These are phyloP conservation scores for Anguilla anguilla DNA, from an alignment of 2,797 vertebrate genomes.

Conservation along the genomic window DNA sequence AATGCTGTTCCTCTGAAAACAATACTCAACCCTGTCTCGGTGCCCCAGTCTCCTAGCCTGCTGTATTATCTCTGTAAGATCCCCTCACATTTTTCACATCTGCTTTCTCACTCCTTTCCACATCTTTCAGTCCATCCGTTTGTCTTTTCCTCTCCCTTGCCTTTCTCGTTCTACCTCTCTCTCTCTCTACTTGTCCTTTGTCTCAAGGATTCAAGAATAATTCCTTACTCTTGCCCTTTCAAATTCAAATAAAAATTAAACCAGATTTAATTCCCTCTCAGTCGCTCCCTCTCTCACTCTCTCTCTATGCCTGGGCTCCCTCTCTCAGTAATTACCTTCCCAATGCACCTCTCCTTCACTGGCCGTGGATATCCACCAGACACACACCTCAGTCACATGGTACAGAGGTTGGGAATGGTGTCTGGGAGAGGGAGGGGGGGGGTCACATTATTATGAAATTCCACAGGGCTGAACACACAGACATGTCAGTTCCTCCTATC, in stretches of 20 bases:
- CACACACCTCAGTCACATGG: background rate
- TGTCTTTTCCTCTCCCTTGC: background rate
- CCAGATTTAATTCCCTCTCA: background rate
- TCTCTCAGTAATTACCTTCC: background rate
- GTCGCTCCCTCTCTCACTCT: background rate
- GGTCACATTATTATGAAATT: too few species aligned
- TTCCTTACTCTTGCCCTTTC: background rate
- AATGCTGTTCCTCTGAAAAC: background rate
- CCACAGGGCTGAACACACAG: too few species aligned
- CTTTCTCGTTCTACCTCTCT: background rate
- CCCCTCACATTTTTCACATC: background rate
- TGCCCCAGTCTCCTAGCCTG: background rate
- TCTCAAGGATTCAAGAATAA: background rate
- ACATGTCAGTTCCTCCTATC: too few species aligned
- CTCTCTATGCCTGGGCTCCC: background rate
- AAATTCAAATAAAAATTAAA: background rate
- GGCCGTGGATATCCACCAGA: too few species aligned
- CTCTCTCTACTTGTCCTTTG: background rate
- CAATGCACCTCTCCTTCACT: background rate
- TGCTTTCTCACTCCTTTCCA: background rate
- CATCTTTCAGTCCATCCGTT: background rate
- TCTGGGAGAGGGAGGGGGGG: background rate
- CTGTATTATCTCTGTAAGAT: background rate
- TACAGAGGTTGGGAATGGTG: background rate
- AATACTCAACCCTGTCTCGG: background rate